Evolutionary conservation across 1,140 invertebrate genomes (phyloP).

Genomic region (Triops longicaudatus): DNA sequence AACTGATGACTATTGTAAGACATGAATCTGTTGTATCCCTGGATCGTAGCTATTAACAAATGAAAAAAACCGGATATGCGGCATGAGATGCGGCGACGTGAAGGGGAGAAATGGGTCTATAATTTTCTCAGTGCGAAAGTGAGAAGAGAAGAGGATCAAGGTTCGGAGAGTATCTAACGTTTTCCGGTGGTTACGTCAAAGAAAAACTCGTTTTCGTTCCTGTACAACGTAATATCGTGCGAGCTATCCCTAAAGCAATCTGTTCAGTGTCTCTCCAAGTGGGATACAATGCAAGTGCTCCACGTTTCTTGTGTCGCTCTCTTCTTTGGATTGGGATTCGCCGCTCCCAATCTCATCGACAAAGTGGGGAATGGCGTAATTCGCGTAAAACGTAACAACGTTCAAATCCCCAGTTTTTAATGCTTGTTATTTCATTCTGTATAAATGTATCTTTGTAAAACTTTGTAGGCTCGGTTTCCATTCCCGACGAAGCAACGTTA

Average conservation of each 20-base stretch:
- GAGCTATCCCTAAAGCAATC: not conserved
- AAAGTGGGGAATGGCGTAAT: not conserved
- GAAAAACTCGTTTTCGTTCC: not conserved
- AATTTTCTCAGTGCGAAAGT: too few relatives aligned
- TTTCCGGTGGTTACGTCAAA: too few relatives aligned
- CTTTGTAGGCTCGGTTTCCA: not conserved
- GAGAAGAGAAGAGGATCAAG: too few relatives aligned
- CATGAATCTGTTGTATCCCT: not conserved
- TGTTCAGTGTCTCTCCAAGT: not conserved
- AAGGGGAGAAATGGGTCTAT: too few relatives aligned
- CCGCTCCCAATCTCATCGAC: not conserved
- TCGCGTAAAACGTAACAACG: not conserved
- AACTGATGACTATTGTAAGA: not conserved
- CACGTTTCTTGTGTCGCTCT: not conserved
- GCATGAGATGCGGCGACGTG: too few relatives aligned
- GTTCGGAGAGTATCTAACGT: too few relatives aligned
- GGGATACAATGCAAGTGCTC: not conserved
- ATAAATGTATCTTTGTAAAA: not conserved
- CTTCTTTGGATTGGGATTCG: not conserved
- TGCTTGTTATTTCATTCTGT: not conserved
- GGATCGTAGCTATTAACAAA: not conserved
- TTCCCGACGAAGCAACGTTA: conserved; percentile 29
- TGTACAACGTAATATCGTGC: not conserved
- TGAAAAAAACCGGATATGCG: too few relatives aligned
- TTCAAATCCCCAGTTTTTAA: not conserved